Evolutionary conservation across 1,140 invertebrate genomes (phyloP).

Genomic region (Tribolium madens): DNA sequence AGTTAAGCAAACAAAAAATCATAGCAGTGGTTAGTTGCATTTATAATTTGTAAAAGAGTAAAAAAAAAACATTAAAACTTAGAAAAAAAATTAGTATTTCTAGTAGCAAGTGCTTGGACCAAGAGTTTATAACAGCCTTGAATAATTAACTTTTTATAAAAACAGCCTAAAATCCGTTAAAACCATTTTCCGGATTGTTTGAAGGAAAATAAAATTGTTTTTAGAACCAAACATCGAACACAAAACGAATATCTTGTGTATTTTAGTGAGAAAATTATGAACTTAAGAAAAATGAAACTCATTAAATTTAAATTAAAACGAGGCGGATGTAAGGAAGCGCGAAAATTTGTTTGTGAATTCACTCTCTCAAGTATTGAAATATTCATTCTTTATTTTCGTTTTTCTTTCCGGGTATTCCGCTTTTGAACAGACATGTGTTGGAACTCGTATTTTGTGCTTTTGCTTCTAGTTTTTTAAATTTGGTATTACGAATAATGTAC

Average conservation of each 20-base stretch:
- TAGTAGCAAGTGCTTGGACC: too few species aligned
- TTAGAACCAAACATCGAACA: background rate
- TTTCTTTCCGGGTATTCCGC: background rate
- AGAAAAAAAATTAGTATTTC: too few species aligned
- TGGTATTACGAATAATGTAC: slow-evolving; percentile 58
- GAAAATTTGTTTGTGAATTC: background rate
- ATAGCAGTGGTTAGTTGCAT: too few species aligned
- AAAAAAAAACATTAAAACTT: too few species aligned
- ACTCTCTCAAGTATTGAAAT: background rate
- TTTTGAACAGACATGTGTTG: background rate
- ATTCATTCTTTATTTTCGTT: background rate
- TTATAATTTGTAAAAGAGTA: too few species aligned
- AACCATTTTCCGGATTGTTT: background rate
- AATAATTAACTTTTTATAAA: background rate
- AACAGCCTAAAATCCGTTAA: background rate
- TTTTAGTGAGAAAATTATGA: background rate
- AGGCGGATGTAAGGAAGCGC: background rate
- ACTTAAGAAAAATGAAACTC: background rate
- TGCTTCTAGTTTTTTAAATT: background rate
- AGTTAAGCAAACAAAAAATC: too few species aligned
- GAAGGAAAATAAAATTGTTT: background rate
- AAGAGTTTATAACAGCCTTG: too few species aligned
- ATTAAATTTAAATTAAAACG: background rate
- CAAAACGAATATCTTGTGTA: background rate
- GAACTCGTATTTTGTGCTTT: too few species aligned